These are phyloP conservation scores for Candidula unifasciata DNA, from an alignment of 2,888 invertebrate genomes.

Conservation along the genomic window DNA sequence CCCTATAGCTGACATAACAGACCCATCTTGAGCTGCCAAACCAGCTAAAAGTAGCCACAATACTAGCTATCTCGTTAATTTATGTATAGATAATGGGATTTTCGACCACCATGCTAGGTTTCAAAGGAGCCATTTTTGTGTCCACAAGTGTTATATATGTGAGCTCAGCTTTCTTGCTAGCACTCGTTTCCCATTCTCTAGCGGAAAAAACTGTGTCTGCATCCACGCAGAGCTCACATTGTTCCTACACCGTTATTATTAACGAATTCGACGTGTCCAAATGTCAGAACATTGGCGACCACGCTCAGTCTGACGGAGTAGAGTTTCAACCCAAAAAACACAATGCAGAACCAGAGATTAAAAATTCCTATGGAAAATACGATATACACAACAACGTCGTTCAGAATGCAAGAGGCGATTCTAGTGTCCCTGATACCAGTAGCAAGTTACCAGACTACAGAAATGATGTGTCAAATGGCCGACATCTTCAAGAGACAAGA, in stretches of 20 bases:
- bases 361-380: background rate
- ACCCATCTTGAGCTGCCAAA: too few species aligned
- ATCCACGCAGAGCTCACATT: constrained; percentile 51
- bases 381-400: background rate
- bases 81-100: too few species aligned
- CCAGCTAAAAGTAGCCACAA: too few species aligned
- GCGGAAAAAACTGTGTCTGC: constrained; percentile 26
- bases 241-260: constrained; percentile 69
- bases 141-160: background rate
- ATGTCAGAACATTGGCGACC: constrained; percentile 62
- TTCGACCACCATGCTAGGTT: too few species aligned
- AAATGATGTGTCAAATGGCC: background rate
- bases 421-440: too few species aligned
- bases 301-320: constrained; percentile 48
- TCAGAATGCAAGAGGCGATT: background rate
- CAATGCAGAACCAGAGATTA: background rate
- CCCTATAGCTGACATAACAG: too few species aligned
- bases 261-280: constrained; percentile 68
- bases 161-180: background rate
- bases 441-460: background rate
- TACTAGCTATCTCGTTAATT: too few species aligned
- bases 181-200: background rate
- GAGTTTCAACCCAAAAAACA: constrained; percentile 13
- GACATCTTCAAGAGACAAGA: background rate
- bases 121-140: background rate